These are phyloP conservation scores for Gibbula magus DNA, from an alignment of 2,888 invertebrate genomes.

Conservation along the genomic window DNA sequence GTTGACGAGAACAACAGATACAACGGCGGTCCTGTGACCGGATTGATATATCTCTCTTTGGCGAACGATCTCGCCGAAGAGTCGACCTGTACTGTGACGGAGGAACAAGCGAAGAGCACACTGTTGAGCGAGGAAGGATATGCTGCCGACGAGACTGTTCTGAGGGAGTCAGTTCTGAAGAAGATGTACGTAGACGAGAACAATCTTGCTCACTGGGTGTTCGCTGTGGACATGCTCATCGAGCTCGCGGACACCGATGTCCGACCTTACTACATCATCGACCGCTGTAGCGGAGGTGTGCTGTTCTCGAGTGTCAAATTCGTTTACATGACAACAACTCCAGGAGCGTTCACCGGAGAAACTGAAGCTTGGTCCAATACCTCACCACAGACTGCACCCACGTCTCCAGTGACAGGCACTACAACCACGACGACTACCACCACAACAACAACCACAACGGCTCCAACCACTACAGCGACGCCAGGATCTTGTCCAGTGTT, in stretches of 20 bases:
- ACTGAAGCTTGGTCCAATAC: not conserved
- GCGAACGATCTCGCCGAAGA: not conserved
- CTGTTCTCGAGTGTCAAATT: not conserved
- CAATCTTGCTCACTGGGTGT: slow-evolving; percentile 19
- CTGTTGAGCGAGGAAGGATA: not conserved
- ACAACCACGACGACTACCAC: not conserved
- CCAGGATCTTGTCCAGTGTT: not conserved
- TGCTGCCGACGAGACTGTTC: not conserved
- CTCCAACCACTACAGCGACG: not conserved
- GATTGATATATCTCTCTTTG: not conserved
- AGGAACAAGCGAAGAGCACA: not conserved
- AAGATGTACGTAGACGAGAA: slow-evolving; percentile 2
- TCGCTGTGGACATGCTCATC: not conserved
- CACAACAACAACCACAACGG: not conserved
- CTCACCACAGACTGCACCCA: not conserved
- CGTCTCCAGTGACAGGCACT: not conserved
- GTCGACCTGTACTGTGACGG: not conserved
- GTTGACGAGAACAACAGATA: slow-evolving; percentile 20
- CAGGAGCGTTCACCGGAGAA: not conserved
- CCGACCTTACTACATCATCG: slow-evolving; percentile 20
- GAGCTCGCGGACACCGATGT: not conserved
- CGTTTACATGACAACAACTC: not conserved
- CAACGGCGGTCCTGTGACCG: not conserved
- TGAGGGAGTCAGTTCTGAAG: not conserved
- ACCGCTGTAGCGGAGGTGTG: not conserved